Evolutionary conservation across 2,888 invertebrate genomes (phyloP).

Genomic region (Polydrusus pterygomalis): DNA sequence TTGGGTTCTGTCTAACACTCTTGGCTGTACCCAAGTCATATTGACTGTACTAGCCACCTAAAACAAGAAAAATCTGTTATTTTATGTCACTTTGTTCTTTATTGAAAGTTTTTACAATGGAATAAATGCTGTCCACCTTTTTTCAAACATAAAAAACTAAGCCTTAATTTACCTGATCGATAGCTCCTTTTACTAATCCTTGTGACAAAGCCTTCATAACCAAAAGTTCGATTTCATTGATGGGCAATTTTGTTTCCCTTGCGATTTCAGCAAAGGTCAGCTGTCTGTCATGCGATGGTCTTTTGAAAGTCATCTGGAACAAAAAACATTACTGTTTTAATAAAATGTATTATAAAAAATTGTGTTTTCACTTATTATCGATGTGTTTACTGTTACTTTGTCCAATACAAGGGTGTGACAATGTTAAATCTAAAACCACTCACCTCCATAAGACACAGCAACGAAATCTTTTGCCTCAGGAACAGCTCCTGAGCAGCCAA

Average conservation of each 20-base stretch:
- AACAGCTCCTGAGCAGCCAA: constrained; percentile 86
- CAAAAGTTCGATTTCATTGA: constrained; percentile 92
- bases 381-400: not conserved
- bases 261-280: constrained; percentile 94
- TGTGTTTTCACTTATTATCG: not conserved
- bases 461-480: constrained; percentile 93
- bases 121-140: not conserved
- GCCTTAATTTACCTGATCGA: constrained; percentile 85
- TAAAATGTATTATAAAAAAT: no score
- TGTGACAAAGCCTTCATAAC: constrained; percentile 99
- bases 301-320: constrained; percentile 93
- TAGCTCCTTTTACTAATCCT: constrained; percentile 93
- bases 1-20: constrained; percentile 82
- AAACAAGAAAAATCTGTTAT: constrained; percentile 40
- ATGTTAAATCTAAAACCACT: constrained; percentile 33
- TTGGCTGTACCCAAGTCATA: constrained; percentile 91
- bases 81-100: not conserved
- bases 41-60: constrained; percentile 78
- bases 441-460: constrained; percentile 97
- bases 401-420: not conserved
- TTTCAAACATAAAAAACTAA: no score
- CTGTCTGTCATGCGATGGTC: constrained; percentile 90
- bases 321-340: not conserved
- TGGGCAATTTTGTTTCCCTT: constrained; percentile 86
- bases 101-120: no score